Evolutionary conservation across 2,888 invertebrate genomes (phyloP), one percentile per base, ranked within the genome.

Genomic region (Lepidochitona cinerea): DNA sequence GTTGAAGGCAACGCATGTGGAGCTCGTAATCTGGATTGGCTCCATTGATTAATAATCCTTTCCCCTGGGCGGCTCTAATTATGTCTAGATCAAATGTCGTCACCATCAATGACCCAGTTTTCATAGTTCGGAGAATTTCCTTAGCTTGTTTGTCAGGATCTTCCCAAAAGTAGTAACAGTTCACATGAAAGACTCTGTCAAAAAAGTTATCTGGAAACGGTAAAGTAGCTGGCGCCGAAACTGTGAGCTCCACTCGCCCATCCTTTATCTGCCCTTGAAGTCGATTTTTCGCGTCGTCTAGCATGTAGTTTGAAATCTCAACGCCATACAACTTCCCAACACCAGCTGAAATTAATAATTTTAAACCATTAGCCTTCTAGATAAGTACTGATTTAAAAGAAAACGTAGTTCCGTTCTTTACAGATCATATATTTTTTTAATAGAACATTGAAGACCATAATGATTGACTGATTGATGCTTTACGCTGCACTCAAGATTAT

Each of bases 141-240:
- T 68, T 52, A 23, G 76, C 72, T 7, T 79, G 80, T 0, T 32
- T 37, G 26, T 79, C 71, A 73, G 83, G 71, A 66, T 83, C 80
- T 6, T 82, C 80, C 89, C 89, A 89, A 74, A 87, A 89, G 75
- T 88, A 87, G 81, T 82, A 88, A 73, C 83, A 84, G 77, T 88
- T 87, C 32, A 76, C 76, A 74, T 89, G 89, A 74, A 85, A 89
- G 37, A 85, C 82, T 9, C 81, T 71, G 64, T 88, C 83, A 78
- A 89, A 85, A 3, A 53, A 79, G 72, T 84, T 78, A 7, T 79
- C 75, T 37, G 82, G 72, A 66, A 77, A 85, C 4, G 87, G 86
- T 53, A 88, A 75, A 14, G 82, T 53, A n/a, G 68, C 67, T 1
- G 85, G 85, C 65, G 74, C 74, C 2, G 75, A 80, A 9, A 77